Evolutionary conservation across 2,797 vertebrate genomes (phyloP).

Genomic region (Ateles fusciceps): DNA sequence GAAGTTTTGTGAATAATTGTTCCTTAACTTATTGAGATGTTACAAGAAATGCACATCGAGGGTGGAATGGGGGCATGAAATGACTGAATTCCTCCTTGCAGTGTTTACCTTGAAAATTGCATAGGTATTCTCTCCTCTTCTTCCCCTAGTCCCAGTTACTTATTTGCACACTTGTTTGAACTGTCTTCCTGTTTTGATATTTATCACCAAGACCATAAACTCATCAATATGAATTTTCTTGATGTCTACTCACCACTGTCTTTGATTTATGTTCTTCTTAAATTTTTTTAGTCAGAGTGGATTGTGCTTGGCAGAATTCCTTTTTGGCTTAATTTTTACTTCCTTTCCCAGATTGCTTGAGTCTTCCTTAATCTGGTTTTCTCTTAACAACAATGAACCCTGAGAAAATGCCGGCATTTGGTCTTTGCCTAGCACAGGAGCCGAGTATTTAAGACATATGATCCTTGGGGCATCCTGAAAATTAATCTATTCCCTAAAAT

Average conservation of each 20-base stretch:
- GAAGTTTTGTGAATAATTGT: conserved; percentile 53
- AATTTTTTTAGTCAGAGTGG: conserved; percentile 30
- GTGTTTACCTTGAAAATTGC: conserved; percentile 39
- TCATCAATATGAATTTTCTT: conserved; percentile 62
- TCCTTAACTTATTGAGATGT: conserved; percentile 48
- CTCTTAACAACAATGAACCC: background rate
- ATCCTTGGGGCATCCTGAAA: background rate
- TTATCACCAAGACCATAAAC: conserved; percentile 66
- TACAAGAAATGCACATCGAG: background rate
- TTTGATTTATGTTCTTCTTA: conserved; percentile 54
- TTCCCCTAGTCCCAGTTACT: background rate
- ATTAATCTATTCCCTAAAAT: background rate
- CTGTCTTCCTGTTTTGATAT: conserved; percentile 65
- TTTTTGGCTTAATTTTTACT: conserved; percentile 47
- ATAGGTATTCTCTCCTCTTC: conserved; percentile 16
- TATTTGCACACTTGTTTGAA: conserved; percentile 65
- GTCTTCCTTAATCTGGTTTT: conserved; percentile 46
- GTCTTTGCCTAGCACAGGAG: background rate
- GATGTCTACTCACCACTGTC: conserved; percentile 64
- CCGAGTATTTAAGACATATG: background rate
- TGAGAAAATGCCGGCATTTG: conserved; percentile 32
- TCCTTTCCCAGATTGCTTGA: conserved; percentile 34
- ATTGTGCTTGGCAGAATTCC: conserved; percentile 39
- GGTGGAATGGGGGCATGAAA: background rate
- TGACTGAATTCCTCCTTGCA: background rate